phyloP scores from a whole-genome alignment of 1,140 invertebrate genomes.

The Eupristina koningsbergeri region DNA sequence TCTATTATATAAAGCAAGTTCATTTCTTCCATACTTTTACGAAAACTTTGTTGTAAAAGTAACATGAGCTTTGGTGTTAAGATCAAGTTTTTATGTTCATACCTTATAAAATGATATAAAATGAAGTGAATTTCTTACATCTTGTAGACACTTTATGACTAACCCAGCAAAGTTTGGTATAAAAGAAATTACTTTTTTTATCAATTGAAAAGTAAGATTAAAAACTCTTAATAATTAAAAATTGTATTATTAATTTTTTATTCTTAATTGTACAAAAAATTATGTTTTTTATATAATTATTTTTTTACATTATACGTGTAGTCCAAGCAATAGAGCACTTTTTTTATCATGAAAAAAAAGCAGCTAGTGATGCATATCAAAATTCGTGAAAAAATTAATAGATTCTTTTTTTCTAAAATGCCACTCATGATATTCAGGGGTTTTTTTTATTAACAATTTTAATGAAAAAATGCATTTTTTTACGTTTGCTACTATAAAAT shows the following conservation, averaged over 20 bases:
- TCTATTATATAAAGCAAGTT: neutral
- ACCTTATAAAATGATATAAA: constrained; percentile 9
- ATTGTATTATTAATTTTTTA: neutral
- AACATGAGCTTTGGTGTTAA: neutral
- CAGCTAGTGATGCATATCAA: too few species aligned
- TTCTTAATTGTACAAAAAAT: too few species aligned
- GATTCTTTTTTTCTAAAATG: too few species aligned
- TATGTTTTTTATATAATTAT: too few species aligned
- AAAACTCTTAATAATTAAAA: neutral
- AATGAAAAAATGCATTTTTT: too few species aligned
- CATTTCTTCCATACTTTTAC: neutral
- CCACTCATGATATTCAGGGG: too few species aligned
- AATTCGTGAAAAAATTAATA: too few species aligned
- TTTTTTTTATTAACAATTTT: too few species aligned
- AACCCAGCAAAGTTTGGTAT: neutral
- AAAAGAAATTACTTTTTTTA: neutral
- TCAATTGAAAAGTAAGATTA: neutral
- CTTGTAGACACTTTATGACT: neutral
- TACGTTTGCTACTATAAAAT: too few species aligned
- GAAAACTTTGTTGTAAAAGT: neutral
- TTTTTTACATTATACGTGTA: too few species aligned
- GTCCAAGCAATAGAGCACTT: too few species aligned
- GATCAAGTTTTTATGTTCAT: neutral
- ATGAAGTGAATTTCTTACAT: neutral
- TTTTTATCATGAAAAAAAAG: too few species aligned